Evolutionary conservation across 2,797 vertebrate genomes (phyloP).

Genomic region (Acrocephalus scirpaceus): DNA sequence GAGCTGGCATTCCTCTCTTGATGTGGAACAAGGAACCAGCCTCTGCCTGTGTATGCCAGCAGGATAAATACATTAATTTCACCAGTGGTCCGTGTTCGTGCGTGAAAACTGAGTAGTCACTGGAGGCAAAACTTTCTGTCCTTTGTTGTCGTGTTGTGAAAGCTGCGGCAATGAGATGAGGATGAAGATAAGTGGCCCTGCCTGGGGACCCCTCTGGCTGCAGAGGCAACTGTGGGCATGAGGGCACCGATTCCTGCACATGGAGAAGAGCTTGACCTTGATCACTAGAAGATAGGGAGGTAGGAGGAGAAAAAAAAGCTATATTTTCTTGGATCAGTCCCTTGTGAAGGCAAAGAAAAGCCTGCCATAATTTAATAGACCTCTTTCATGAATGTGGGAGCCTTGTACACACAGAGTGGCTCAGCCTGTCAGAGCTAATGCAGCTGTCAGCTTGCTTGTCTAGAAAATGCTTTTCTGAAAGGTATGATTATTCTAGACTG

Average conservation of each 20-base stretch:
- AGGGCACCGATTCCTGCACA: background rate
- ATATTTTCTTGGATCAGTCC: background rate
- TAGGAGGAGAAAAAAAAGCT: background rate
- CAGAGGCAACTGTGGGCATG: background rate
- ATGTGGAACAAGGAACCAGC: conserved; percentile 36
- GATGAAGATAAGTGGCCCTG: background rate
- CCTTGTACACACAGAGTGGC: background rate
- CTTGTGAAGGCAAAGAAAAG: conserved; percentile 16
- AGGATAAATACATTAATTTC: conserved; percentile 17
- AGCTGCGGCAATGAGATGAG: background rate
- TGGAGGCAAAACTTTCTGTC: conserved; percentile 46
- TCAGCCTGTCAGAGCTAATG: conserved; percentile 14
- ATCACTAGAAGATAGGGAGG: background rate
- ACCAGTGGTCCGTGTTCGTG: background rate
- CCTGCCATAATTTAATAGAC: background rate
- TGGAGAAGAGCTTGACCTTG: background rate
- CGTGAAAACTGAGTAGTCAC: conserved; percentile 22
- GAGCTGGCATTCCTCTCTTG: background rate
- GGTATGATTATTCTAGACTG: conserved; percentile 64
- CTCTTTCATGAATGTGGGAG: conserved; percentile 11
- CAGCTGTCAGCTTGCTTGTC: conserved; percentile 39
- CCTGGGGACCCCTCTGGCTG: background rate
- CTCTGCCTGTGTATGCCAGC: background rate
- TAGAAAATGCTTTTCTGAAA: conserved; percentile 50
- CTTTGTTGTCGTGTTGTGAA: background rate